These are phyloP conservation scores for Enteromius unitaeniatus DNA, from an alignment of 2,797 vertebrate genomes.

Conservation along the genomic window DNA sequence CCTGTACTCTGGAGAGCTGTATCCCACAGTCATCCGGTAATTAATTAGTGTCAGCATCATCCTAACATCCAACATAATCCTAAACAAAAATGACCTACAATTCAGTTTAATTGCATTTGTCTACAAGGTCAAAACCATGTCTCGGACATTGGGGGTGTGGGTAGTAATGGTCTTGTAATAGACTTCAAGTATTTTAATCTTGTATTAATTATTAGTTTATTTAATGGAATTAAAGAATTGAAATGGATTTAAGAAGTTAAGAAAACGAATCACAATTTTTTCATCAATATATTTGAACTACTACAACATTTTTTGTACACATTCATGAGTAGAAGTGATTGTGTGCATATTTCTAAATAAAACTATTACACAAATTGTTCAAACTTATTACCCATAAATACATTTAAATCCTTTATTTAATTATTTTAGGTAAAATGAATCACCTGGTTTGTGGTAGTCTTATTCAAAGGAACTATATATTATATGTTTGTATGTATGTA, in stretches of 20 bases:
- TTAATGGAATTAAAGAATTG: background rate
- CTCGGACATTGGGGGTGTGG: background rate
- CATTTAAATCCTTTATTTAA: no score
- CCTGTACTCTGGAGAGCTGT: conserved; percentile 89
- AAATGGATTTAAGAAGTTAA: background rate
- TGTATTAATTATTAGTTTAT: background rate
- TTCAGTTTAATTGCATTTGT: background rate
- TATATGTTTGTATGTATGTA: no score
- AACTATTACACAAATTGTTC: background rate
- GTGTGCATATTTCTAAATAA: background rate
- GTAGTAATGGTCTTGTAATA: conserved; percentile 1
- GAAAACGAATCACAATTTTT: background rate
- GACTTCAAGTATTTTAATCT: background rate
- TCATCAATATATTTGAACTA: background rate
- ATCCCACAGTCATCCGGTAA: conserved; percentile 89
- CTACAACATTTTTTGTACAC: background rate
- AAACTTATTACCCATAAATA: background rate
- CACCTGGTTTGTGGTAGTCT: background rate
- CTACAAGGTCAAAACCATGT: background rate
- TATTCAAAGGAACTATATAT: background rate
- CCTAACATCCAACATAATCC: background rate
- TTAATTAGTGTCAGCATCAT: background rate
- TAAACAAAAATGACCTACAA: background rate
- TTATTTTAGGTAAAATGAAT: background rate
- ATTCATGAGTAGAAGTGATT: background rate